Conservation (phyloP, 2,113 vertebrate species). For the Pardalotus punctatus region DNA sequence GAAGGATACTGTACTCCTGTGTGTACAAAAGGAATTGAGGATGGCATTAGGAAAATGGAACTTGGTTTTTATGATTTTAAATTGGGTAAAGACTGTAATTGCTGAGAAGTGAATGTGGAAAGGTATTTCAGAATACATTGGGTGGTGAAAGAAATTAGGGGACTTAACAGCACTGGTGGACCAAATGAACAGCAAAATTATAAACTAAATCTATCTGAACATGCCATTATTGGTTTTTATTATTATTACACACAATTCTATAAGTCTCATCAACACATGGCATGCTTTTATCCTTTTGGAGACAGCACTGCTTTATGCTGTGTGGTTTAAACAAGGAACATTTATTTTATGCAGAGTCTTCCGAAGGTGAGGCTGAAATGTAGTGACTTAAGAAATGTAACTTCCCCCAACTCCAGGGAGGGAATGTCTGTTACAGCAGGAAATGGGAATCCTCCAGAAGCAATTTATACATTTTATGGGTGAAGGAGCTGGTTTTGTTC, state of each 20-base stretch:
- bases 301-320: background rate
- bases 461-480: background rate
- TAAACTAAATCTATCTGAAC: constrained; percentile 6
- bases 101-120: constrained; percentile 61
- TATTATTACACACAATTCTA: constrained; percentile 11
- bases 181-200: constrained; percentile 17
- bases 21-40: constrained; percentile 60
- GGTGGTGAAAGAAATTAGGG: constrained; percentile 17
- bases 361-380: background rate
- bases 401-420: background rate
- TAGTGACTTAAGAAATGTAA: background rate
- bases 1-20: constrained; percentile 59
- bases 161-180: background rate
- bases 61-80: constrained; percentile 74
- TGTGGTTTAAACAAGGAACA: background rate
- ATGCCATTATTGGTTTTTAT: constrained; percentile 40
- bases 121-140: constrained; percentile 60
- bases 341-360: background rate
- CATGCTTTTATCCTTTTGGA: background rate
- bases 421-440: background rate
- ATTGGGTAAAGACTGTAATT: constrained; percentile 71
- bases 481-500: background rate
- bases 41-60: constrained; percentile 71
- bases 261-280: constrained; percentile 1
- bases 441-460: background rate